A percentile compares a stretch with the other conserved stretches of the same genome.
Evolutionary conservation across 2,113 vertebrate species (phyloP).

Genomic region (Menura novaehollandiae): DNA sequence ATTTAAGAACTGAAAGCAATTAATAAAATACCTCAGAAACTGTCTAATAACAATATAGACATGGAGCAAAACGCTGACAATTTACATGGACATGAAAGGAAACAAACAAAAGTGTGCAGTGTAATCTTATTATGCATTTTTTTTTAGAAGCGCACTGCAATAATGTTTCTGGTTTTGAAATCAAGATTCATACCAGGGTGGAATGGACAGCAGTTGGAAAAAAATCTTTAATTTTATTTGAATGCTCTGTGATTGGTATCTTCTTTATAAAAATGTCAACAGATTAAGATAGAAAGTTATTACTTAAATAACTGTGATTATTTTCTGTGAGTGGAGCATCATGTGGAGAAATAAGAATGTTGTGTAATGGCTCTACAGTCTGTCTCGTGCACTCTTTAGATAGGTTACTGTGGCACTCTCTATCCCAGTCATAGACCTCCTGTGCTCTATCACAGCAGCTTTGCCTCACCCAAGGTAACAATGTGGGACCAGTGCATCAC

Average conservation of each 20-base stretch:
- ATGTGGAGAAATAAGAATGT: not conserved
- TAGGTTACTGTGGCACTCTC: not conserved
- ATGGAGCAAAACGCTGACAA: not conserved
- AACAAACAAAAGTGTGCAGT: constrained; percentile 1
- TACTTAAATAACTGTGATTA: not conserved
- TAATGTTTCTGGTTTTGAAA: constrained; percentile 2
- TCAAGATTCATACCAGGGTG: not conserved
- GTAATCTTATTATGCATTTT: constrained; percentile 1
- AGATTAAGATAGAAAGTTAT: not conserved
- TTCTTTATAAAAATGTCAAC: not conserved
- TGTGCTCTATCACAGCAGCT: not conserved
- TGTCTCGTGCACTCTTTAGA: not conserved
- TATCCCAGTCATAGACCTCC: not conserved
- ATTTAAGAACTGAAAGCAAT: constrained; percentile 38
- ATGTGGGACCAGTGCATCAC: not conserved
- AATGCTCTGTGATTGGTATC: not conserved
- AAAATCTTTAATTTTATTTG: not conserved
- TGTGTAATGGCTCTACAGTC: not conserved
- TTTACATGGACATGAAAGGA: not conserved
- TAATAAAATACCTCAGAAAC: not conserved
- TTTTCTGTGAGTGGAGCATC: not conserved
- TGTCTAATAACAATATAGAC: not conserved
- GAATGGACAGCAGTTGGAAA: not conserved
- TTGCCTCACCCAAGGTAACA: not conserved
- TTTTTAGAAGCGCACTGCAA: not conserved